Percentiles rank a stretch among this genome's conserved stretches.
Conservation (phyloP, 1,140 invertebrate species). For the Pectinophora gossypiella region DNA sequence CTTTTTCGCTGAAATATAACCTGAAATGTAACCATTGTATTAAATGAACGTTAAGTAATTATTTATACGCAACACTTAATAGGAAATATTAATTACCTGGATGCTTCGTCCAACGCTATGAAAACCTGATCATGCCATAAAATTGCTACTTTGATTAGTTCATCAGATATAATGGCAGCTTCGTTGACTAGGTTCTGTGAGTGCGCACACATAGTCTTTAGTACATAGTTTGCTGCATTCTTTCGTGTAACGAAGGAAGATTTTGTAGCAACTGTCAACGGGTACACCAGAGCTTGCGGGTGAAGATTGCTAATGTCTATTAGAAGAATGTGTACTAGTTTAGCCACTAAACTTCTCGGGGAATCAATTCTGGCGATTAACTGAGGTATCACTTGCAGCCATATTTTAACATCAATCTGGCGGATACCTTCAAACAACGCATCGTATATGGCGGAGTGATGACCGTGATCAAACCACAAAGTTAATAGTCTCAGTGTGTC, state of each 20-base stretch:
- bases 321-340: slow-evolving; percentile 93
- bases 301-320: slow-evolving; percentile 95
- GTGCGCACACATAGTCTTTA: slow-evolving; percentile 97
- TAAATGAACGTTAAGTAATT: too few species aligned
- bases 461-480: slow-evolving; percentile 96
- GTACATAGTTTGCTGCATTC: slow-evolving; percentile 94
- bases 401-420: slow-evolving; percentile 96
- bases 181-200: slow-evolving; percentile 95
- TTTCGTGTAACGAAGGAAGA: slow-evolving; percentile 89
- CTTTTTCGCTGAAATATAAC: slow-evolving; percentile 96
- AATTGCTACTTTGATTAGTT: slow-evolving; percentile 98
- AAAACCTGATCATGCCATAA: slow-evolving; percentile 99
- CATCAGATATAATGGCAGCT: slow-evolving; percentile 95
- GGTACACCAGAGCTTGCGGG: slow-evolving; percentile 96
- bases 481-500: slow-evolving; percentile 95
- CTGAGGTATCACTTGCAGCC: slow-evolving; percentile 99
- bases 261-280: slow-evolving; percentile 97
- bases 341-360: slow-evolving; percentile 88
- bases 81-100: slow-evolving; percentile 71
- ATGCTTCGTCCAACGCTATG: slow-evolving; percentile 98
- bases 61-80: neutral
- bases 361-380: slow-evolving; percentile 98
- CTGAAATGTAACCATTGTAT: slow-evolving; percentile 43
- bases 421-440: slow-evolving; percentile 94
- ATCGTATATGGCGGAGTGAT: slow-evolving; percentile 94